Evolutionary conservation across 2,113 vertebrate genomes (phyloP).

Genomic region (Tragelaphus scriptus): DNA sequence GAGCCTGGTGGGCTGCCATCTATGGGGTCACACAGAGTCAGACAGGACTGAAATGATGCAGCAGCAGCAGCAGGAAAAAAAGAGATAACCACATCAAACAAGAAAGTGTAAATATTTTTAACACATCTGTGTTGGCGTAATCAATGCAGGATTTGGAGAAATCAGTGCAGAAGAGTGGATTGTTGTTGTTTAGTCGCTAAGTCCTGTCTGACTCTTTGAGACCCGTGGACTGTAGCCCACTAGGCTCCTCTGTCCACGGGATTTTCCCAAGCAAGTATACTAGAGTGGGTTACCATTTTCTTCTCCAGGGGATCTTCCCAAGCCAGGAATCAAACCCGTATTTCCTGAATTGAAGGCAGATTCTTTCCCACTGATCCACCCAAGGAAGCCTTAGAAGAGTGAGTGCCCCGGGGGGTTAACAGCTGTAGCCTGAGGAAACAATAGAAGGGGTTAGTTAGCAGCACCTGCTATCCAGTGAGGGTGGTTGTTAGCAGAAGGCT

Average conservation of each 20-base stretch:
- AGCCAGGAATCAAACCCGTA: background rate
- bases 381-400: background rate
- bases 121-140: background rate
- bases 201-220: background rate
- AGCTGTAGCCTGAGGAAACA: background rate
- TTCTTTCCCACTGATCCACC: background rate
- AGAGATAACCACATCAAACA: too few relatives aligned
- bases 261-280: background rate
- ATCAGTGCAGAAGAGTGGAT: background rate
- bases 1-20: too few relatives aligned
- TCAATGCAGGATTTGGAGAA: background rate
- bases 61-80: too few relatives aligned
- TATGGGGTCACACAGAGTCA: too few relatives aligned
- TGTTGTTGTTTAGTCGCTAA: background rate
- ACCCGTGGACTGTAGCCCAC: background rate
- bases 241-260: background rate
- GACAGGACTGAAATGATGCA: too few relatives aligned
- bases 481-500: background rate
- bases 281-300: background rate
- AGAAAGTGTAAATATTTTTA: background rate
- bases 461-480: background rate
- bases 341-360: background rate
- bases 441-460: background rate
- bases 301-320: background rate
- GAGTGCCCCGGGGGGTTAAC: fast-evolving